Evolutionary conservation across 2,888 invertebrate genomes (phyloP).

Genomic region (Endotricha flammealis): DNA sequence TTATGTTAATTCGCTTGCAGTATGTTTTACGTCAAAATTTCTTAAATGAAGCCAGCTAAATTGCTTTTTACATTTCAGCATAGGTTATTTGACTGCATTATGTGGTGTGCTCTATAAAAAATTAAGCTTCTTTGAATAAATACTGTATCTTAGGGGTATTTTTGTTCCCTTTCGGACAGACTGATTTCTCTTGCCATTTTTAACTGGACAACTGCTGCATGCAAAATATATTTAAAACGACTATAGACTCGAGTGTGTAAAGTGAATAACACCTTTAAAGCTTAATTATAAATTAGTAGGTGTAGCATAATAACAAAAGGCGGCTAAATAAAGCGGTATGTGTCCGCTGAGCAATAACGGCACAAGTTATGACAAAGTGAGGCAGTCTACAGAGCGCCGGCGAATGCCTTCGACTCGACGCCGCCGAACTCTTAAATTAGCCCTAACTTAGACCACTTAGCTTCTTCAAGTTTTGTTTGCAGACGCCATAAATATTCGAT

Average conservation of each 20-base stretch:
- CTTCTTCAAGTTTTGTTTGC: constrained; percentile 73
- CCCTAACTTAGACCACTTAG: constrained; percentile 72
- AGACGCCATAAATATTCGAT: constrained; percentile 68
- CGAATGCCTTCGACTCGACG: constrained; percentile 36
- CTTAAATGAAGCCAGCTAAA: neutral
- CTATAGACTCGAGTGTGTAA: no score
- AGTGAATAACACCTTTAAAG: no score
- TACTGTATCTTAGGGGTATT: no score
- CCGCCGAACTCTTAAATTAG: constrained; percentile 73
- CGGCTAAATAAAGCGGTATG: constrained; percentile 47
- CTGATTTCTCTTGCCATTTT: no score
- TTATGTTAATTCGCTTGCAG: constrained; percentile 53
- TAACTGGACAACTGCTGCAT: no score
- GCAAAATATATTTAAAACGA: no score
- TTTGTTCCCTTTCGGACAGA: no score
- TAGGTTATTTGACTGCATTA: no score
- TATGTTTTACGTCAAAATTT: constrained; percentile 27
- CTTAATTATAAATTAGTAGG: no score
- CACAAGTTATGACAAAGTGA: constrained; percentile 68
- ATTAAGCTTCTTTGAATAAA: no score
- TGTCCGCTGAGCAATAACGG: constrained; percentile 39
- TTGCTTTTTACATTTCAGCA: no score
- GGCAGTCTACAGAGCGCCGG: constrained; percentile 44
- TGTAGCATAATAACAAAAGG: constrained; percentile 49
- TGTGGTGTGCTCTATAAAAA: no score